Conservation (phyloP, 2,113 vertebrate genomes). For the Orthochromis indermauri region DNA sequence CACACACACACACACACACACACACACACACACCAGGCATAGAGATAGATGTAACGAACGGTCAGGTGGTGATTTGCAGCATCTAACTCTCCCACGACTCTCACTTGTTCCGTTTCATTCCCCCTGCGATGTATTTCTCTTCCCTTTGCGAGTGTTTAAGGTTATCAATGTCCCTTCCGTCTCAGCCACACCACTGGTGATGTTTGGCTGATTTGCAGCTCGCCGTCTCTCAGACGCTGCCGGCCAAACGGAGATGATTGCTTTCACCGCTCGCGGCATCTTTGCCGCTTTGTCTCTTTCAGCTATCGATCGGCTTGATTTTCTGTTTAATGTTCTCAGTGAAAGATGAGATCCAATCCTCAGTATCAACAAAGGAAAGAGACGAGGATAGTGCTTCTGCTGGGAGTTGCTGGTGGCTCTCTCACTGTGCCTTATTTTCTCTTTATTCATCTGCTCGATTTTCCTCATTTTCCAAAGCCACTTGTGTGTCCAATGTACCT, state of each 20-base stretch:
- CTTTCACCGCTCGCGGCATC: background rate
- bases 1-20: background rate
- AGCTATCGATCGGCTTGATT: background rate
- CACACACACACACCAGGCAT: background rate
- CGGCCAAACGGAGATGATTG: background rate
- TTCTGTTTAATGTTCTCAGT: conserved; percentile 7
- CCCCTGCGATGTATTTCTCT: background rate
- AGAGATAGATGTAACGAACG: background rate
- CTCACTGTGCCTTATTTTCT: background rate
- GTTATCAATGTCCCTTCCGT: background rate
- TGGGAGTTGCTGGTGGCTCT: background rate
- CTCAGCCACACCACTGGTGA: background rate
- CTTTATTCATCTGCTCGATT: background rate
- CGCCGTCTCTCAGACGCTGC: background rate
- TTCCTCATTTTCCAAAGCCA: background rate
- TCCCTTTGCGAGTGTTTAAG: background rate
- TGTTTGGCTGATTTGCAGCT: background rate
- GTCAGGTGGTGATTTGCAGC: conserved; percentile 1
- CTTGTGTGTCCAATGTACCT: background rate
- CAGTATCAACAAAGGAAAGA: background rate
- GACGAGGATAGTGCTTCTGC: background rate
- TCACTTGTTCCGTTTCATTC: background rate
- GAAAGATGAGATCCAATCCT: conserved; percentile 26
- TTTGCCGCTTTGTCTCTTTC: background rate
- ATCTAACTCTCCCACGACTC: background rate